Evolutionary conservation across 2,113 vertebrate genomes (phyloP).

Genomic region (Ibidorhyncha struthersii): DNA sequence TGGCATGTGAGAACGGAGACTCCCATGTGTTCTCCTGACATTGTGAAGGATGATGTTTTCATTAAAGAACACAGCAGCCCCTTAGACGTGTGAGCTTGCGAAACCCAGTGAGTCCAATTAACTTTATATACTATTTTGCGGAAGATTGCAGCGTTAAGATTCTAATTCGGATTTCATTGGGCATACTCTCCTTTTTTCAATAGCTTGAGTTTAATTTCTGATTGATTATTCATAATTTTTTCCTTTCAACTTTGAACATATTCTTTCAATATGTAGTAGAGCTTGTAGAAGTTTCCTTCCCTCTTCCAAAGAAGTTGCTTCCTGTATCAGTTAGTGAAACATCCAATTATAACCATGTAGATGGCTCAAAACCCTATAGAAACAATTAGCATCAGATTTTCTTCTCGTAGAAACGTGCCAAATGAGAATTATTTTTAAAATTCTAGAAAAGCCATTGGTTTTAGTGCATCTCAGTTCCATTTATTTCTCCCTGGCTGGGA

Average conservation of each 20-base stretch:
- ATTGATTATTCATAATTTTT: neutral
- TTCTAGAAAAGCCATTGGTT: neutral
- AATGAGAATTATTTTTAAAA: neutral
- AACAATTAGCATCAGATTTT: neutral
- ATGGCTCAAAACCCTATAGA: neutral
- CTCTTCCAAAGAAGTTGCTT: neutral
- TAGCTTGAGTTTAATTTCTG: neutral
- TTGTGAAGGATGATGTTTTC: neutral
- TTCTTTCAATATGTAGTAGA: neutral
- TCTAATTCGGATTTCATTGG: neutral
- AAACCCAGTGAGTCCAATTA: conserved; percentile 15
- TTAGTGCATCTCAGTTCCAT: neutral
- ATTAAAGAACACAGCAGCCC: neutral
- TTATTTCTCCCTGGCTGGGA: neutral
- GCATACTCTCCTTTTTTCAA: neutral
- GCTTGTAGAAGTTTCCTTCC: neutral
- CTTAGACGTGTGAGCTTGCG: neutral
- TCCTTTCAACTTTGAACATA: neutral
- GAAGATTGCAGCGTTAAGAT: neutral
- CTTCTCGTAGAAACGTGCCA: neutral
- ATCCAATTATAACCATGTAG: neutral
- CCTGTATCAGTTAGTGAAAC: neutral
- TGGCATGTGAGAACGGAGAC: neutral
- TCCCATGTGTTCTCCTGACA: neutral
- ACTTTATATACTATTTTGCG: neutral